Base-by-base conservation (phyloP, 2,797 vertebrate species). In the Leuciscus waleckii region DNA sequence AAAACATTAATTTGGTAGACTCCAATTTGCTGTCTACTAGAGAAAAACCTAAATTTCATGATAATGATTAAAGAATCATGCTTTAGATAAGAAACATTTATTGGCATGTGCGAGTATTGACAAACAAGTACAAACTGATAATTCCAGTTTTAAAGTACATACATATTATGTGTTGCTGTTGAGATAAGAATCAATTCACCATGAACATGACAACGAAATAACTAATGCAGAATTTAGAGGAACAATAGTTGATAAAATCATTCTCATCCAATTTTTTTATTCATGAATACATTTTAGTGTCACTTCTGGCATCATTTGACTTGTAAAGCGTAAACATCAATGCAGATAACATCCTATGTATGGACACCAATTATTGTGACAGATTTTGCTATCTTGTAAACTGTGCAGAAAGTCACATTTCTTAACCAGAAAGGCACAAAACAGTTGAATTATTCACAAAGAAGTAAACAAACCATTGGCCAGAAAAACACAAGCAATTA, bases 341-440 rank as follows among this genome's bases (percentile, higher is more conserved):
- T 26, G 26, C 74, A 79, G n/a, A 63, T 49, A 65, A 74, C 7
- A 43, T 68, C 74, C 16, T 51, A 84, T 41, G 65, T 7, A 78
- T 17, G n/a, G 43, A 23, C 32, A 56, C 74, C 67, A 85, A 74
- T 79, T 9, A 87, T 49, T 54, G 5, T 35, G 35, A 56, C 68
- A 46, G 21, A 39, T 58, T 71, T 56, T 3, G 7, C n/a, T 19
- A 39, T 76, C 32, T 70, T 79, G 67, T 61, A 79, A 85, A 73
- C 81, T 39, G 46, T 37, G 80, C 82, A 73, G 8, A 26, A 32
- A 75, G 16, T 70, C 21, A 23, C 65, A 49, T 35, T 35, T 71
- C 13, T 56, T 68, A 35, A 56, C 26, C 56, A 84, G 75, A 71
- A 89, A 89, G 87, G 87, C 87, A 88, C 87, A 73, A 76, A 39